Conservation (phyloP, 2,113 vertebrate species). For the Sula dactylatra region DNA sequence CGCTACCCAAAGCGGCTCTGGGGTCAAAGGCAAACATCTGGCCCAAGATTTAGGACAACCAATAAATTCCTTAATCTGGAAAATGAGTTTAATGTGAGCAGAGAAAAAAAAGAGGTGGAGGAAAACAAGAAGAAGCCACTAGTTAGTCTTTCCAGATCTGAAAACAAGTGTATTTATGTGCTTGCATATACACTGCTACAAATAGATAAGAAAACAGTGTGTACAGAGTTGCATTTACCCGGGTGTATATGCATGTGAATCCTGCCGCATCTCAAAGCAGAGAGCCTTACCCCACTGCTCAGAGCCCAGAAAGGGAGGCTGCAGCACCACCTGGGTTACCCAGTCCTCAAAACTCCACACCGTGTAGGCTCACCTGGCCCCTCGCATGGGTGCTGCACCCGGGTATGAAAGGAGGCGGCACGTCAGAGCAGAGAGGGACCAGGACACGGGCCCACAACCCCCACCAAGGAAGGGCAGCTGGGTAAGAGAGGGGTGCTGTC, state of each 20-base stretch:
- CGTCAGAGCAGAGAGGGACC: not conserved
- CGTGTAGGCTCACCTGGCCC: rapidly evolving
- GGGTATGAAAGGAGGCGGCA: rapidly evolving
- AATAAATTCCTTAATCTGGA: not conserved
- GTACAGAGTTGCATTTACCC: not conserved
- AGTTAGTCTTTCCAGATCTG: not conserved
- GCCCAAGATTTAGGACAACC: not conserved
- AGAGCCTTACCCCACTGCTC: not conserved
- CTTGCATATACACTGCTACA: not conserved
- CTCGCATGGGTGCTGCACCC: rapidly evolving
- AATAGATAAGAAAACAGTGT: not conserved
- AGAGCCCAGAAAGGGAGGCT: not conserved
- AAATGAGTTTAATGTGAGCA: not conserved
- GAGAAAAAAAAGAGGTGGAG: not conserved
- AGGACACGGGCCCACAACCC: rapidly evolving
- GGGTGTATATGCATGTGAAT: rapidly evolving
- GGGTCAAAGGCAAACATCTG: not conserved
- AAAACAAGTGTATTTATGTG: not conserved
- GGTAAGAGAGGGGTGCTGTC: not conserved
- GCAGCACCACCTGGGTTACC: not conserved
- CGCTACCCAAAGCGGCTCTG: not conserved
- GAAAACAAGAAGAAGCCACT: not conserved
- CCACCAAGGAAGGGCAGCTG: not conserved
- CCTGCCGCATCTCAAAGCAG: rapidly evolving
- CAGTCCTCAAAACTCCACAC: not conserved